Conservation (phyloP, 2,888 invertebrate genomes). For the Apamea crenata region DNA sequence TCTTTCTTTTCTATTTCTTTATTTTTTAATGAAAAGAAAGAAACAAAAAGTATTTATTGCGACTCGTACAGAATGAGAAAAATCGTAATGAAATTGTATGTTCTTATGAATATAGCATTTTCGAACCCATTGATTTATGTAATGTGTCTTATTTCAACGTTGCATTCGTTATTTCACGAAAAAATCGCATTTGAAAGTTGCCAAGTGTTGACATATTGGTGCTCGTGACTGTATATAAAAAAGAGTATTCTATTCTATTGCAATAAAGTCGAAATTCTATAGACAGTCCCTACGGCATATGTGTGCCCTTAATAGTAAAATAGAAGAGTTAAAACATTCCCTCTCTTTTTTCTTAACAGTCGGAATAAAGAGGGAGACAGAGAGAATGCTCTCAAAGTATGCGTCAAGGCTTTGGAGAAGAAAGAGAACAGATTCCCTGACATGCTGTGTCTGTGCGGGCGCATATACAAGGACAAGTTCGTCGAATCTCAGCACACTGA, state of each 20-base stretch:
- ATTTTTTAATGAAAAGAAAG: too few species aligned
- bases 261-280: not conserved
- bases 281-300: not conserved
- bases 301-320: not conserved
- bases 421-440: slow-evolving; percentile 99
- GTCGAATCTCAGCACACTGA: slow-evolving; percentile 98
- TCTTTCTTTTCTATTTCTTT: too few species aligned
- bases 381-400: slow-evolving; percentile 97
- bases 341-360: slow-evolving; percentile 84
- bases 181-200: too few species aligned
- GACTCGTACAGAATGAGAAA: too few species aligned
- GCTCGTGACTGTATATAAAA: too few species aligned
- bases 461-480: slow-evolving; percentile 99
- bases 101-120: too few species aligned
- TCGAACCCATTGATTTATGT: too few species aligned
- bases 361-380: slow-evolving; percentile 98
- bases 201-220: too few species aligned
- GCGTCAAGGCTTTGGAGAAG: slow-evolving; percentile 96
- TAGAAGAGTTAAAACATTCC: not conserved
- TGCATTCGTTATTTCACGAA: too few species aligned
- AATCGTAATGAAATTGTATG: too few species aligned
- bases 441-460: slow-evolving; percentile 98
- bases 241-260: not conserved
- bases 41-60: too few species aligned
- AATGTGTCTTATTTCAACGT: too few species aligned